These are phyloP conservation scores for Phoebastria nigripes DNA, from an alignment of 2,797 vertebrate genomes.

Conservation along the genomic window DNA sequence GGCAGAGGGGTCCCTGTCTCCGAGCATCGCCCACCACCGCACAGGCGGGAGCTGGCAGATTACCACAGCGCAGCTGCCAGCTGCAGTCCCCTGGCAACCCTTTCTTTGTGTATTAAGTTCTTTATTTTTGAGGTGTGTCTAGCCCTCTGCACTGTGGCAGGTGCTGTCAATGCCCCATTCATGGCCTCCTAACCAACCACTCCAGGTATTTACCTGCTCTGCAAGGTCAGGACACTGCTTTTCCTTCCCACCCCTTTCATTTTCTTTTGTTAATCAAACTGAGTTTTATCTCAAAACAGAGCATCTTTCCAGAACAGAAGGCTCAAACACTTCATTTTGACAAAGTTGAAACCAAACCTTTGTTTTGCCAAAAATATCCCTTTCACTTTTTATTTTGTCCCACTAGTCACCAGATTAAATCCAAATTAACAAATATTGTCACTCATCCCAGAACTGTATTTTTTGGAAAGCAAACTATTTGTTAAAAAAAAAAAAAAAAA, in stretches of 20 bases:
- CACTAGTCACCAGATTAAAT: slow-evolving; percentile 16
- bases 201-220: not conserved
- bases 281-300: not conserved
- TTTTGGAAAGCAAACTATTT: not conserved
- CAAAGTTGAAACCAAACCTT: slow-evolving; percentile 17
- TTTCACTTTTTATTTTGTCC: slow-evolving; percentile 26
- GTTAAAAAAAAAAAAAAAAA: not conserved
- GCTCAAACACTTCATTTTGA: slow-evolving; percentile 13
- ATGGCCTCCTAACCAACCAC: not conserved
- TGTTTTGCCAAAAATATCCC: slow-evolving; percentile 43
- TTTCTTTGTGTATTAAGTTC: not conserved
- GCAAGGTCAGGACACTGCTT: not conserved
- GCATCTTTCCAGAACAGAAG: slow-evolving; percentile 45
- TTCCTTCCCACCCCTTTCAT: not conserved
- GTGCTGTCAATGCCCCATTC: not conserved
- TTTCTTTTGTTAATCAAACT: not conserved
- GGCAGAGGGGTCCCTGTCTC: not conserved
- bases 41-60: not conserved
- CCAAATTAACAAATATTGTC: slow-evolving; percentile 37
- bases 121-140: not conserved
- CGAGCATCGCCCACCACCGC: accelerated
- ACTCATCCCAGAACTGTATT: not conserved
- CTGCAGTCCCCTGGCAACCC: not conserved
- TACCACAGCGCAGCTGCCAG: not conserved
- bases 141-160: not conserved